These are phyloP conservation scores for Caenorhabditis sp. DNA, from an alignment of 2,888 invertebrate genomes.

Conservation along the genomic window DNA sequence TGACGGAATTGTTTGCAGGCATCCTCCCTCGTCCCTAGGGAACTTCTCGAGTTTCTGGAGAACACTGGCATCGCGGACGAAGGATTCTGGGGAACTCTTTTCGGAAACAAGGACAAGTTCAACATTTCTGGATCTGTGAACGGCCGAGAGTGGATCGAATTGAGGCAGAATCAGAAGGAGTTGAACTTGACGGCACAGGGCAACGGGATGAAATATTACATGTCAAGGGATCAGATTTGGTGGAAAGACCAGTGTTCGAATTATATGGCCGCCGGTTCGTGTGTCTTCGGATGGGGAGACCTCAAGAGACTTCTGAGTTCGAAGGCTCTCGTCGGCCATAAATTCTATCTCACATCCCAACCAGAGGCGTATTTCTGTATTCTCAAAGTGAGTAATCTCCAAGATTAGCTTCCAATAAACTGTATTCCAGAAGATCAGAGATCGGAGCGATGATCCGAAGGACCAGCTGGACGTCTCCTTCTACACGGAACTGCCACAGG, in stretches of 20 bases:
- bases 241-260: conserved; percentile 5
- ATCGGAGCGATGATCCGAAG: conserved; percentile 22
- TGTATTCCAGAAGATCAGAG: conserved; percentile 54
- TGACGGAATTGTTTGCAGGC: conserved; percentile 8
- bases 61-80: conserved; percentile 59
- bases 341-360: conserved; percentile 61
- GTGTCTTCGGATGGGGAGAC: conserved; percentile 60
- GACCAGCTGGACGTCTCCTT: conserved; percentile 16
- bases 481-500: conserved; percentile 54
- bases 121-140: conserved; percentile 45
- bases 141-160: conserved; percentile 21
- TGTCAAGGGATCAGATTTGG: conserved; percentile 56
- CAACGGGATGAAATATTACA: conserved; percentile 29
- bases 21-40: conserved; percentile 19
- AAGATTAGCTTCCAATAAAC: background rate
- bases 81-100: conserved; percentile 60
- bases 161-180: background rate
- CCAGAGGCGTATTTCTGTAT: conserved; percentile 62
- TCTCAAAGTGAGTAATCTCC: conserved; percentile 42
- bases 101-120: conserved; percentile 42
- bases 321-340: conserved; percentile 58
- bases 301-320: conserved; percentile 31
- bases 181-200: background rate
- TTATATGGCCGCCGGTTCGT: conserved; percentile 40
- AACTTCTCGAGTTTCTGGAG: conserved; percentile 51